phyloP scores from a whole-genome alignment of 1,140 invertebrate species.

The Drosophila ananassae region DNA sequence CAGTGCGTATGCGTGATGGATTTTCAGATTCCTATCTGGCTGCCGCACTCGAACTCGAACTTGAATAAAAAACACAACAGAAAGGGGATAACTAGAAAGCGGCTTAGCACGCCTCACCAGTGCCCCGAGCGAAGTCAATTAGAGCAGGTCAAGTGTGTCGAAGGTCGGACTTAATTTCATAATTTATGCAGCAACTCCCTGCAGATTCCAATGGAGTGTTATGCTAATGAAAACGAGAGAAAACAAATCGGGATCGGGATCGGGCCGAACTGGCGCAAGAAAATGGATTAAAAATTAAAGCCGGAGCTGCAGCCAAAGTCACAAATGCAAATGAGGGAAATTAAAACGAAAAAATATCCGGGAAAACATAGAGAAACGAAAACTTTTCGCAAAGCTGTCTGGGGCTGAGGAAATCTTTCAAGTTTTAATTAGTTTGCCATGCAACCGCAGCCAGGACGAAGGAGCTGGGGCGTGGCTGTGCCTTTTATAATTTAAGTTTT shows the following conservation, averaged over 20 bases:
- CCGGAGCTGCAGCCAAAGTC: constrained; percentile 43
- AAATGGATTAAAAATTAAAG: constrained; percentile 73
- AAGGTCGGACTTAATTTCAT: constrained; percentile 52
- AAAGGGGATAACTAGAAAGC: constrained; percentile 7
- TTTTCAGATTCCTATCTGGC: constrained; percentile 26
- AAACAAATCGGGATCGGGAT: constrained; percentile 45
- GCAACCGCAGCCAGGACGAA: constrained; percentile 37
- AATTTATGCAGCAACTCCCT: constrained; percentile 41
- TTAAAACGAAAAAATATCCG: constrained; percentile 6
- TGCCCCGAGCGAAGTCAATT: constrained; percentile 52
- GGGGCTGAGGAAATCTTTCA: constrained; percentile 65
- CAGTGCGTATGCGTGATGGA: constrained; percentile 75
- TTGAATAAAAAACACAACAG: neutral
- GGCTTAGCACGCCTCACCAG: constrained; percentile 20
- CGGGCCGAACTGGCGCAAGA: constrained; percentile 8
- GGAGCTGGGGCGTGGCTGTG: constrained; percentile 4
- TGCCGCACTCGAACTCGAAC: neutral
- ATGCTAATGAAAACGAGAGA: constrained; percentile 50
- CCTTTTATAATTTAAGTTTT: constrained; percentile 46
- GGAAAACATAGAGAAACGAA: constrained; percentile 33
- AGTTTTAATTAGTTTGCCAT: constrained; percentile 78
- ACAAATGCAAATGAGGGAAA: constrained; percentile 62
- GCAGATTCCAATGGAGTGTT: constrained; percentile 43
- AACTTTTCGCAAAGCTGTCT: constrained; percentile 57
- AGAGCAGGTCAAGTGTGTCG: constrained; percentile 28